A percentile compares a stretch with the other conserved stretches of the same genome.
These are phyloP conservation scores for Trypoxylon attenuatum DNA, from an alignment of 2,888 invertebrate species.

Conservation along the genomic window DNA sequence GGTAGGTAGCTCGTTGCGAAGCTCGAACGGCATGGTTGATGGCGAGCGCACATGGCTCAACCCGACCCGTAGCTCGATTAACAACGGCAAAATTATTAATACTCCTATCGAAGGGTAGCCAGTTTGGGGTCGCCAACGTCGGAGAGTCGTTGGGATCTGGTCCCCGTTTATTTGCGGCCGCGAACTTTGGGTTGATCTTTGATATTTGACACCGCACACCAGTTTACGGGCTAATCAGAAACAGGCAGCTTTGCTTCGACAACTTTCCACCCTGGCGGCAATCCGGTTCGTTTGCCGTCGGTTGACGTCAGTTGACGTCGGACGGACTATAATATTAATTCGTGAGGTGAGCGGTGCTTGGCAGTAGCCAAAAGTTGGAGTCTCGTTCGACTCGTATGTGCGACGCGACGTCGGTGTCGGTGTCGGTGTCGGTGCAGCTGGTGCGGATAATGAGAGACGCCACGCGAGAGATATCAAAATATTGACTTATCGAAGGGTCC, in stretches of 20 bases:
- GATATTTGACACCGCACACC: background rate
- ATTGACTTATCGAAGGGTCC: too few species aligned
- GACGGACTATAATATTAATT: background rate
- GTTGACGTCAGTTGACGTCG: too few species aligned
- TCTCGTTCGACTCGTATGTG: too few species aligned
- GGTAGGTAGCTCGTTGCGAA: background rate
- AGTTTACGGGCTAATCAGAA: constrained; percentile 1
- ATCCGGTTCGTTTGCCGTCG: background rate
- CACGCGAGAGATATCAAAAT: too few species aligned
- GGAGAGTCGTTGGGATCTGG: background rate
- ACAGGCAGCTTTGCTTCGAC: background rate
- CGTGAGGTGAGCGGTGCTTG: background rate
- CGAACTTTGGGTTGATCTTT: constrained; percentile 1
- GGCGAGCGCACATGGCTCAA: too few species aligned
- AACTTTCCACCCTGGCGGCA: background rate
- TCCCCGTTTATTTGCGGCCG: background rate
- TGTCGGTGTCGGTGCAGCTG: too few species aligned
- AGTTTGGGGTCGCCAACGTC: background rate
- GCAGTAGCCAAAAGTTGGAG: too few species aligned
- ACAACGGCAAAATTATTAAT: constrained; percentile 1
- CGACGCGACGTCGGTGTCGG: too few species aligned
- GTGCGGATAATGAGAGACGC: too few species aligned
- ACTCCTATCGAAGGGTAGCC: background rate
- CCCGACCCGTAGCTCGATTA: too few species aligned
- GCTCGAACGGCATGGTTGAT: background rate